A percentile compares a stretch with the other conserved stretches of the same genome.
These are phyloP conservation scores for Margarornis squamiger DNA, from an alignment of 2,797 vertebrate species.

Conservation along the genomic window DNA sequence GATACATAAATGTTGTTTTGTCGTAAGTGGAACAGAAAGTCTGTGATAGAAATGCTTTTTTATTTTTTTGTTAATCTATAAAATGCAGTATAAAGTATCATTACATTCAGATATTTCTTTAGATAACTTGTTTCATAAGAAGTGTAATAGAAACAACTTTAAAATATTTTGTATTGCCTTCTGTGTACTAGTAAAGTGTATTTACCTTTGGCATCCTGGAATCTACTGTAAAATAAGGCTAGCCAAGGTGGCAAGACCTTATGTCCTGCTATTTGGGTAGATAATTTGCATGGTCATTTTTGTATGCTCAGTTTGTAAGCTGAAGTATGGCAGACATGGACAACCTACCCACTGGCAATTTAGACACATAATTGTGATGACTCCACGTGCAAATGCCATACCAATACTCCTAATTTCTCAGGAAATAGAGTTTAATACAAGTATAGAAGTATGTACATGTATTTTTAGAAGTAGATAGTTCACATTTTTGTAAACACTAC, in stretches of 20 bases:
- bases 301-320: not conserved
- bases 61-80: too few species aligned
- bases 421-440: not conserved
- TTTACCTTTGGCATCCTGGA: not conserved
- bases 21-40: not conserved
- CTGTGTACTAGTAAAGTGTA: not conserved
- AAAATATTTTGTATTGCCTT: not conserved
- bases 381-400: accelerated
- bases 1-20: not conserved
- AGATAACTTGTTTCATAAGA: not conserved
- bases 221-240: not conserved
- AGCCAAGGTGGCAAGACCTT: not conserved
- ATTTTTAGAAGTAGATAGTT: not conserved
- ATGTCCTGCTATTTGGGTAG: not conserved
- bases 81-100: not conserved
- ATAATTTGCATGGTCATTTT: not conserved
- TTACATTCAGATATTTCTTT: not conserved
- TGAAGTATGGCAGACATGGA: not conserved
- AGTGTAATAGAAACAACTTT: not conserved
- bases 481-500: not conserved
- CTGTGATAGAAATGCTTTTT: not conserved
- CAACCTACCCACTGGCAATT: not conserved
- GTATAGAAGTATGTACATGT: not conserved
- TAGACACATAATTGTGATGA: not conserved
- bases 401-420: not conserved